Evolutionary conservation across 2,797 vertebrate species (phyloP).

Genomic region (Odontamblyopus rebecca): DNA sequence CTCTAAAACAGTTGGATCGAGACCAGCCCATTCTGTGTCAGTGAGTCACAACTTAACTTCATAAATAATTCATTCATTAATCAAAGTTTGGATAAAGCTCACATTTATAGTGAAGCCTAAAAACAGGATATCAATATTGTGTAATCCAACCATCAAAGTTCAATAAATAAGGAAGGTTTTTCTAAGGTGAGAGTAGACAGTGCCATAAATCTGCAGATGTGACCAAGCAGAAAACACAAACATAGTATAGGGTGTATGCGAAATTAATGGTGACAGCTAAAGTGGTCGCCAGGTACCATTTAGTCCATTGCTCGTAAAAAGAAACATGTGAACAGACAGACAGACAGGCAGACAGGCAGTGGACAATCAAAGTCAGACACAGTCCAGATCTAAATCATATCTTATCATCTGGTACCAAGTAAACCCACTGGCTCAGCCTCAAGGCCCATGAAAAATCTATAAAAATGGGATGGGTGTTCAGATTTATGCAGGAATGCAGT

Average conservation of each 20-base stretch:
- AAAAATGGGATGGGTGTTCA: neutral
- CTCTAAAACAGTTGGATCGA: too few species aligned
- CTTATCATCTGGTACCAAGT: slow-evolving; percentile 6
- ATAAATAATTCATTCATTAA: too few species aligned
- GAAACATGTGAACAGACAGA: slow-evolving; percentile 56
- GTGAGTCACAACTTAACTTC: neutral
- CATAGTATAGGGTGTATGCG: slow-evolving; percentile 44
- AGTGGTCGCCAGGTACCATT: slow-evolving; percentile 48
- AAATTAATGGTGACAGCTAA: slow-evolving; percentile 55
- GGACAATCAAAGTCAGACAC: neutral
- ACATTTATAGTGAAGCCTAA: neutral
- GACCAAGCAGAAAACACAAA: slow-evolving; percentile 72
- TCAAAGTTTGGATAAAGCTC: neutral
- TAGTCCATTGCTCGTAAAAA: slow-evolving; percentile 68
- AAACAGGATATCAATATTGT: neutral
- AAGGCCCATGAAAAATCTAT: neutral
- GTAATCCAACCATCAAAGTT: slow-evolving; percentile 3
- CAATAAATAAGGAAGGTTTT: slow-evolving; percentile 41
- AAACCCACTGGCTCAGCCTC: slow-evolving; percentile 1
- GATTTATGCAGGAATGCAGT: neutral
- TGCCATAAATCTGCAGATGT: slow-evolving; percentile 62
- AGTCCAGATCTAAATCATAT: slow-evolving; percentile 1
- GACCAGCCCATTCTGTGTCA: neutral
- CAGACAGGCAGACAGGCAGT: slow-evolving; percentile 53
- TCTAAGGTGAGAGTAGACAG: slow-evolving; percentile 54